Evolutionary conservation across 2,888 invertebrate genomes (phyloP).

Genomic region (Platypus cylindrus): DNA sequence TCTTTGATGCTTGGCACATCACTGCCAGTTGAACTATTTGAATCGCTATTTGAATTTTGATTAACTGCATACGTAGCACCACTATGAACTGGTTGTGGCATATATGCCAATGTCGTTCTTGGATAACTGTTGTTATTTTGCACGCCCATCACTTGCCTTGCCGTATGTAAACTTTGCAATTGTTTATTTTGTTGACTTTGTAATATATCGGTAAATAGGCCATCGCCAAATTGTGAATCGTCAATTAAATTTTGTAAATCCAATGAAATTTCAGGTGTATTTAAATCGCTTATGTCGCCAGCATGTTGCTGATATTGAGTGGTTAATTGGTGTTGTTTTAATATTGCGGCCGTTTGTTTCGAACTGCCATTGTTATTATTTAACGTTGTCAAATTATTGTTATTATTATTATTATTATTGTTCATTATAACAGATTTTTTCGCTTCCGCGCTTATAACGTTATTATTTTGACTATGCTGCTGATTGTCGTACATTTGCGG

Average conservation of each 20-base stretch:
- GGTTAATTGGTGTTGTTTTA: slow-evolving; percentile 52
- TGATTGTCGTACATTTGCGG: slow-evolving; percentile 78
- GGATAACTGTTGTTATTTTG: slow-evolving; percentile 37
- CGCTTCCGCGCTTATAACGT: slow-evolving; percentile 46
- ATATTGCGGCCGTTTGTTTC: slow-evolving; percentile 43
- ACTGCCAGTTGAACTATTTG: slow-evolving; percentile 35
- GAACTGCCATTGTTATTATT: slow-evolving; percentile 38
- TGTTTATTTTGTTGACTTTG: slow-evolving; percentile 39
- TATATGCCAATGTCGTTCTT: slow-evolving; percentile 69
- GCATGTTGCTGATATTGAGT: slow-evolving; percentile 60
- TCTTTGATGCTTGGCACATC: slow-evolving; percentile 75
- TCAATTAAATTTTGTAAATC: slow-evolving; percentile 87
- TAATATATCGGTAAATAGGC: slow-evolving; percentile 74
- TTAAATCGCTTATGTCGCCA: slow-evolving; percentile 73
- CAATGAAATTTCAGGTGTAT: slow-evolving; percentile 83
- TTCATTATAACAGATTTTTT: slow-evolving; percentile 36
- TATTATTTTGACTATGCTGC: slow-evolving; percentile 41
- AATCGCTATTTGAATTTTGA: slow-evolving; percentile 33
- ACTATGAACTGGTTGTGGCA: slow-evolving; percentile 86
- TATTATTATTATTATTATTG: slow-evolving; percentile 33
- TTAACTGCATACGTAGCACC: slow-evolving; percentile 46
- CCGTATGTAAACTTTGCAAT: slow-evolving; percentile 32
- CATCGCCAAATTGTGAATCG: slow-evolving; percentile 78
- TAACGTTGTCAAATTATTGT: slow-evolving; percentile 38
- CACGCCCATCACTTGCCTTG: slow-evolving; percentile 36